Conservation (phyloP, 92 coral and sea anemone genomes). For the Parazoanthus darwini region DNA sequence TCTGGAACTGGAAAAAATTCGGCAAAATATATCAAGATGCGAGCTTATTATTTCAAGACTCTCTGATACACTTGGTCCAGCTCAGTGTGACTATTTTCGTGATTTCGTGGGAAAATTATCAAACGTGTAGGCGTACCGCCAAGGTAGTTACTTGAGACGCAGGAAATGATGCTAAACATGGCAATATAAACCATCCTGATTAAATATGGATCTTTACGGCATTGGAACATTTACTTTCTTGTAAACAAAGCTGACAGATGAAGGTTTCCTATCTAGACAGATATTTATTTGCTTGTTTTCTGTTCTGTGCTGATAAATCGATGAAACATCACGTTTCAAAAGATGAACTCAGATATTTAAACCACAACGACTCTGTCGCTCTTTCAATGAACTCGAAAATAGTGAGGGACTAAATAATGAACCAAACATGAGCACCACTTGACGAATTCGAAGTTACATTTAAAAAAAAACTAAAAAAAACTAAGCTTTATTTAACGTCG, state of each 20-base stretch:
- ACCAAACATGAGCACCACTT: too few species aligned
- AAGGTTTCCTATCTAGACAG: neutral
- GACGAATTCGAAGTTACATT: too few species aligned
- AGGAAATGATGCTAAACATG: neutral
- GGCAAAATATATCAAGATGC: neutral
- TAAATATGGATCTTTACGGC: neutral
- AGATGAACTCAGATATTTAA: neutral
- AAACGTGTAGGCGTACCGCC: neutral
- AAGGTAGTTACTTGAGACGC: neutral
- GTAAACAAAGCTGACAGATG: neutral
- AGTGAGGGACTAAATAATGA: neutral
- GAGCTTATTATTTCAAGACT: neutral
- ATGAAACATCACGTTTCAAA: neutral
- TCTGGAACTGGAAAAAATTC: neutral
- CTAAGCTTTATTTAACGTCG: too few species aligned
- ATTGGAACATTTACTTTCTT: too few species aligned
- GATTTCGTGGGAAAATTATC: neutral
- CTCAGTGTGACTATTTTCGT: neutral
- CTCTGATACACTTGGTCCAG: neutral
- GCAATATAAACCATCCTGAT: neutral
- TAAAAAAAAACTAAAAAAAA: too few species aligned
- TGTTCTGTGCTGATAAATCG: too few species aligned
- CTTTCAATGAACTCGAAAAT: too few species aligned
- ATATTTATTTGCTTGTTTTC: neutral
- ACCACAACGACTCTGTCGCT: neutral